Base-by-base conservation (phyloP, 2,888 invertebrate genomes). In the Nemotelus nigrinus region DNA sequence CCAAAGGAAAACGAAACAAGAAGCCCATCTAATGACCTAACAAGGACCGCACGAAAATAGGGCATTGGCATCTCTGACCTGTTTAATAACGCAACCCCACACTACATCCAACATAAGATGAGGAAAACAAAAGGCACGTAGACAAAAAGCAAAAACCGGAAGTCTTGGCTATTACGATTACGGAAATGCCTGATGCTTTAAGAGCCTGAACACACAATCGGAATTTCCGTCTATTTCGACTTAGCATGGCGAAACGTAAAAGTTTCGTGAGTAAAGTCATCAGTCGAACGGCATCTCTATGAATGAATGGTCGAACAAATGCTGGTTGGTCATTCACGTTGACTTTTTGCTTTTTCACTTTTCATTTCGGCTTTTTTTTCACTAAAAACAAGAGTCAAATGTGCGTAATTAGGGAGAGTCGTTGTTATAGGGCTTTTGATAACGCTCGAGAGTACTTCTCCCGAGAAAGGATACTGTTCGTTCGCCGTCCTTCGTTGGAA, bases 91-190 rank as follows among this genome's bases (percentile, higher is more conserved):
- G 25, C 25, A 25, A 25, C 25, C 25, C 25, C 25, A 25, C 25
- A 25, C 25, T 25, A 25, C 25, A 25, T 25, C 1, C 25, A 25
- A 25, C 25, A 25, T 25, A 25, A 10, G 5, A 25, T 41, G 39
- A 43, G 44, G 25, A 48, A 68, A 68, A n/a, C 6, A 47, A 50
- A 68, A 4, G 39, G 50, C 3, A 41, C 10, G 25, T 7, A 64
- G 48, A 53, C 7, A 44, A 58, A 60, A 74, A 25, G 48, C 47
- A 58, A 47, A 58, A 39, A 41, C 45, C 63, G 75, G 64, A 75
- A 64, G 75, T 64, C 60, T 64, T 43, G 7, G 64, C 58, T 53
- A 48, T 75, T 75, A 64, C 64, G 60, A 75, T 75, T 75, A 75
- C 48, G 75, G 58, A 75, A 60, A 8, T 48, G 44, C 25, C 64